phyloP scores from a whole-genome alignment of 2,888 invertebrate genomes.

The Andrena fulva region DNA sequence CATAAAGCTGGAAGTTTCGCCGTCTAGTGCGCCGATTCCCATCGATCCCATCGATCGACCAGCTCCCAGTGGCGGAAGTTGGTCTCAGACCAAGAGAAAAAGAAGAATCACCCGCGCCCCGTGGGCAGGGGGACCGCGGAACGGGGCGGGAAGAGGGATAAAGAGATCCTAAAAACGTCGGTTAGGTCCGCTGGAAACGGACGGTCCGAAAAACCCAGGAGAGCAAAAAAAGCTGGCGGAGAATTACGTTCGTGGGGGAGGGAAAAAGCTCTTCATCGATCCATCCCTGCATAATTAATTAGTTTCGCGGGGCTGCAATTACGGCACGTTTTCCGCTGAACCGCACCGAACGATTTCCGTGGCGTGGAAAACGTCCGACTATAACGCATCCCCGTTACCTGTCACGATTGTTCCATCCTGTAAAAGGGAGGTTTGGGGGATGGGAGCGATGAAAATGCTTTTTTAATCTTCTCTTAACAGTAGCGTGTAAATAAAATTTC shows the following conservation, averaged over 20 bases:
- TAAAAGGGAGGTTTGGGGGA: not conserved
- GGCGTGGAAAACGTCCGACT: slow-evolving; percentile 45
- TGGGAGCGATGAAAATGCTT: slow-evolving; percentile 5
- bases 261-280: slow-evolving; percentile 47
- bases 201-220: slow-evolving; percentile 18
- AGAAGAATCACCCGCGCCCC: not conserved
- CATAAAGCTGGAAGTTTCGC: slow-evolving; percentile 25
- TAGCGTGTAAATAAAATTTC: slow-evolving; percentile 64
- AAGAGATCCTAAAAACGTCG: slow-evolving; percentile 36
- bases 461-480: slow-evolving; percentile 43
- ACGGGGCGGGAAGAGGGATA: not conserved
- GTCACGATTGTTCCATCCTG: slow-evolving; percentile 5
- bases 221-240: slow-evolving; percentile 15
- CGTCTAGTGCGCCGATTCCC: not conserved
- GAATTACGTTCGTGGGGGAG: slow-evolving; percentile 21
- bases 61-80: slow-evolving; percentile 27
- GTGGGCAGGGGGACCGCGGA: not conserved
- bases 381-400: slow-evolving; percentile 10
- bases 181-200: slow-evolving; percentile 37
- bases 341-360: slow-evolving; percentile 53
- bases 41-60: slow-evolving; percentile 41
- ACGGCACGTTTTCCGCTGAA: slow-evolving; percentile 65
- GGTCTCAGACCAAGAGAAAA: slow-evolving; percentile 28
- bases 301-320: slow-evolving; percentile 73
- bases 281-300: slow-evolving; percentile 75